Base-by-base conservation (phyloP, 2,797 vertebrate genomes). In the Alcedo atthis region DNA sequence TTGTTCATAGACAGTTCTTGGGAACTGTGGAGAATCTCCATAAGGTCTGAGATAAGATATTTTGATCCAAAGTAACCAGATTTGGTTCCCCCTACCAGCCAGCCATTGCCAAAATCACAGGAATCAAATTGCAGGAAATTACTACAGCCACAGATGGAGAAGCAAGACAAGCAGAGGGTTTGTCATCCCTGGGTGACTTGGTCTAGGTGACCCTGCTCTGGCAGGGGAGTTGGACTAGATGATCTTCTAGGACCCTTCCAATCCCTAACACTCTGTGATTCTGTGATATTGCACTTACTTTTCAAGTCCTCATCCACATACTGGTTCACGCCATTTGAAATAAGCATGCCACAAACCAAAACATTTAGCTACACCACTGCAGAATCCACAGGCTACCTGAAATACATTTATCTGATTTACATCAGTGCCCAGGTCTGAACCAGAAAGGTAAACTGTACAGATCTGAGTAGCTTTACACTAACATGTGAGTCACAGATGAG, bases 291-390 rank as follows among this genome's bases (percentile, higher is more conserved):
- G 28, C 26, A 16, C 5, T 87, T 30, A 17, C 3, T 58, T 11
- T 57, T 54, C 32, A n/a, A 25, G 14, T 43, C 62, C 42, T 57
- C n/a, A 28, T 57, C 40, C 14, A 12, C 6, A 8, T 3, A 14
- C 11, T 20, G 25, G 26, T 43, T 81, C 43, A 33, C 1, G 4
- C 13, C 17, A 18, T 32, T n/a, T 59, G 62, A 69, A 85, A 45
- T 17, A 30, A 9, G 6, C 8, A 8, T 40, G 15, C 15, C 35
- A 15, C 18, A 58, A 12, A 6, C 26, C 35, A 46, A 28, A 62
- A 26, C 4, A 9, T 4, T 24, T 3, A 10, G 7, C 6, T 40
- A 10, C 40, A 12, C 7, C 2, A 11, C 3, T 9, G 40, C 43
- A 69, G 42, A 63, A 48, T 8, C 30, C 53, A 9, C 53, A 26